Evolutionary conservation across 2,113 vertebrate species (phyloP).

Genomic region (Tenebrosternarchus preto): DNA sequence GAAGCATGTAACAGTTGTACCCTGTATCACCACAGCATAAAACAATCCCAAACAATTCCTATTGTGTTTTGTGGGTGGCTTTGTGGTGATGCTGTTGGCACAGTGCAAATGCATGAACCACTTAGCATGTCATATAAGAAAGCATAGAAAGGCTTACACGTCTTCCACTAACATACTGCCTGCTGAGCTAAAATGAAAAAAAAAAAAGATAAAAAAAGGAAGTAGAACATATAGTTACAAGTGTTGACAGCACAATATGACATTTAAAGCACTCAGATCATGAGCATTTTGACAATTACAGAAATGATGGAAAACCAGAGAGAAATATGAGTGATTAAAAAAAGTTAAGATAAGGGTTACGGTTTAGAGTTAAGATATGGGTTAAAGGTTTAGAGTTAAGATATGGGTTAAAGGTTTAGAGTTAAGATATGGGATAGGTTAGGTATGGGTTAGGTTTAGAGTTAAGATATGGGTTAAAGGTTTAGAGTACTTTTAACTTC

Average conservation of each 20-base stretch:
- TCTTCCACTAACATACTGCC: slow-evolving; percentile 81
- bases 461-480: too few relatives aligned
- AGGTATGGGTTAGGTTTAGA: too few relatives aligned
- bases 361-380: too few relatives aligned
- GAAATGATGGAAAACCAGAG: too few relatives aligned
- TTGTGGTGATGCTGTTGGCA: slow-evolving; percentile 63
- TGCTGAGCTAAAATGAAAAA: slow-evolving; percentile 81
- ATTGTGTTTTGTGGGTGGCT: slow-evolving; percentile 22
- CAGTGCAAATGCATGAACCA: slow-evolving; percentile 73
- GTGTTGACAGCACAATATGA: slow-evolving; percentile 51
- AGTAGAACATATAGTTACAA: slow-evolving; percentile 45
- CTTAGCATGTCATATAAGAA: slow-evolving; percentile 64
- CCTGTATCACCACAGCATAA: slow-evolving; percentile 65
- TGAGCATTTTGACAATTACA: neutral
- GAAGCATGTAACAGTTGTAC: slow-evolving; percentile 75
- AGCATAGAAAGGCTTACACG: slow-evolving; percentile 78
- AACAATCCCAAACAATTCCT: slow-evolving; percentile 46
- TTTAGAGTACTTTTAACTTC: too few relatives aligned
- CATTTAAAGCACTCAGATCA: neutral
- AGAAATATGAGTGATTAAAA: too few relatives aligned
- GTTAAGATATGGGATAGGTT: too few relatives aligned
- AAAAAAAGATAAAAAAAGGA: slow-evolving; percentile 74
- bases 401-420: too few relatives aligned
- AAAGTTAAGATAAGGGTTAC: too few relatives aligned
- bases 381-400: too few relatives aligned